These are phyloP conservation scores for Trichechus manatus DNA, from an alignment of 2,113 vertebrate genomes.

Conservation along the genomic window DNA sequence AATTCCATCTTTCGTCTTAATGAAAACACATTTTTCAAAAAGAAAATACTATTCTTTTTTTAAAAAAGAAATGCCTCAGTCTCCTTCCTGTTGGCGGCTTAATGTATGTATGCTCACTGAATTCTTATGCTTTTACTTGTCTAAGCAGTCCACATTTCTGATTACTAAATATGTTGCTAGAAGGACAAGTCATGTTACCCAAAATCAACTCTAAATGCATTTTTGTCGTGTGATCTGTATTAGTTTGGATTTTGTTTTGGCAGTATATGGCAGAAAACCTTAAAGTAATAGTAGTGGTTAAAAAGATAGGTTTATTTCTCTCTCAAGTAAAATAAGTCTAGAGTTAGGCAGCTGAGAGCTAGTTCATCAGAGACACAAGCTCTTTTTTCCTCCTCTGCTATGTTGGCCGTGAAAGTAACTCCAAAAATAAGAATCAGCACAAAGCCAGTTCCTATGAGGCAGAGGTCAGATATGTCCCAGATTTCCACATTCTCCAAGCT, in stretches of 20 bases:
- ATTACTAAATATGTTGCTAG: background rate
- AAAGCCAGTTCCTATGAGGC: background rate
- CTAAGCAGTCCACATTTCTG: background rate
- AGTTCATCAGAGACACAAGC: background rate
- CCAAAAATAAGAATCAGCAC: background rate
- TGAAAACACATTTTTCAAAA: background rate
- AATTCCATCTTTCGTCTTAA: background rate
- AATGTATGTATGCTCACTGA: background rate
- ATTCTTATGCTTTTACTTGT: background rate
- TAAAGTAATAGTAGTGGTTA: background rate
- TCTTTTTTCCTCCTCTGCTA: background rate
- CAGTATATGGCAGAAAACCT: background rate
- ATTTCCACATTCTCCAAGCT: background rate
- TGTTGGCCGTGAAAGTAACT: background rate
- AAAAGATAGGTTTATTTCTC: slow-evolving; percentile 16
- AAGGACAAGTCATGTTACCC: background rate
- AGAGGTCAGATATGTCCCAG: background rate
- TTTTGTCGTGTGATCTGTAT: background rate
- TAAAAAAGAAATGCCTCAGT: background rate
- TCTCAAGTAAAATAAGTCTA: background rate
- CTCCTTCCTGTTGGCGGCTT: background rate
- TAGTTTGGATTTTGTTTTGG: slow-evolving; percentile 32
- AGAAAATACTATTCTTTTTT: slow-evolving; percentile 18
- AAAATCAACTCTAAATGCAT: slow-evolving; percentile 32
- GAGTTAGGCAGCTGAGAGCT: background rate